These are phyloP conservation scores for Agrotis ipsilon DNA, from an alignment of 2,888 invertebrate genomes.

Conservation along the genomic window DNA sequence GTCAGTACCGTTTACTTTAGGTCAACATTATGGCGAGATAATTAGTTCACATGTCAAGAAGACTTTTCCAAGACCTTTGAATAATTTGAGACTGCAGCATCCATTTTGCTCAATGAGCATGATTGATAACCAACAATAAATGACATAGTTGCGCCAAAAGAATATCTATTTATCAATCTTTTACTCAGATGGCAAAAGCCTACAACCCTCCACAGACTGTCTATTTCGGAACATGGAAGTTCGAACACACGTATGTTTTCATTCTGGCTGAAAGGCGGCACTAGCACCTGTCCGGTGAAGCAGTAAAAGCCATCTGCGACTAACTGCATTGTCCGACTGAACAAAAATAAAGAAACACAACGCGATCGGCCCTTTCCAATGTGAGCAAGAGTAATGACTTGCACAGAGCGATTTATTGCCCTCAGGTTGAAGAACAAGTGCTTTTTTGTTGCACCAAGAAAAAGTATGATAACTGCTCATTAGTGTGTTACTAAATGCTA, in stretches of 20 bases:
- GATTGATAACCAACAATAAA: not conserved
- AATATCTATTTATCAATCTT: too few species aligned
- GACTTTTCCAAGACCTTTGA: too few species aligned
- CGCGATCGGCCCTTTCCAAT: constrained; percentile 1
- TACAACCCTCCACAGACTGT: not conserved
- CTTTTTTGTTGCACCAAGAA: too few species aligned
- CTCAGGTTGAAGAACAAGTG: constrained; percentile 10
- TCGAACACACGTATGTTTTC: constrained; percentile 33
- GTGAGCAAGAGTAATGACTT: constrained; percentile 17
- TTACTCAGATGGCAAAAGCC: not conserved
- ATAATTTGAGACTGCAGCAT: too few species aligned
- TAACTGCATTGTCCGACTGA: constrained; percentile 46
- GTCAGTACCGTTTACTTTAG: too few species aligned
- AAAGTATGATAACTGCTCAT: not conserved
- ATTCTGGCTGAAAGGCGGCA: constrained; percentile 14
- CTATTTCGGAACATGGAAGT: constrained; percentile 20
- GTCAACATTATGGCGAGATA: too few species aligned
- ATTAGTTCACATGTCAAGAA: too few species aligned
- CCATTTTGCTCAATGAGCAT: too few species aligned
- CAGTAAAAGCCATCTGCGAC: constrained; percentile 48
- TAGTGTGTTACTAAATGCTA: not conserved
- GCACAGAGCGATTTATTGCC: constrained; percentile 16
- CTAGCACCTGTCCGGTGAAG: constrained; percentile 28
- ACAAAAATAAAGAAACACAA: constrained; percentile 40
- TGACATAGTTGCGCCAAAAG: not conserved